Evolutionary conservation across 1,140 invertebrate genomes (phyloP).

Genomic region (silkworm (Bombyx mori)): DNA sequence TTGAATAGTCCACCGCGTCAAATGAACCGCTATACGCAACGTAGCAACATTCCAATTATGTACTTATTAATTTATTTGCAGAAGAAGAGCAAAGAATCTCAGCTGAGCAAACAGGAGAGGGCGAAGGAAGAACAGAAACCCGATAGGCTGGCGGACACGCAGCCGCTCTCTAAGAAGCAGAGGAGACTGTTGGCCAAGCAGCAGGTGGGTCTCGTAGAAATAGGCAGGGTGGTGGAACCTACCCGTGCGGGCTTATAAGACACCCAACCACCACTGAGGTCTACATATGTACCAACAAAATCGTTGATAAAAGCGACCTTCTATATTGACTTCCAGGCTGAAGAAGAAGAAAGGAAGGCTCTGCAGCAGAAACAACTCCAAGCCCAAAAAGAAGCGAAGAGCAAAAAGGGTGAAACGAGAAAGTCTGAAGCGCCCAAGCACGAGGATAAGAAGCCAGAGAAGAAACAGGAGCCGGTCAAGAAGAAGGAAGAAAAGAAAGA

Average conservation of each 20-base stretch:
- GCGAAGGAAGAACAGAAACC: slow-evolving; percentile 19
- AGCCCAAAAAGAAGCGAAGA: slow-evolving; percentile 22
- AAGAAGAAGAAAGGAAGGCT: slow-evolving; percentile 48
- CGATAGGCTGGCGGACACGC: slow-evolving; percentile 14
- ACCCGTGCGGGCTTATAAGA: no score
- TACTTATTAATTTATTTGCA: slow-evolving; percentile 11
- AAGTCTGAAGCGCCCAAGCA: slow-evolving; percentile 27
- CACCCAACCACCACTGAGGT: no score
- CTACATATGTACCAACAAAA: no score
- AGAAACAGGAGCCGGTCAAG: slow-evolving; percentile 17
- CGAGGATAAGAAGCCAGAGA: slow-evolving; percentile 21
- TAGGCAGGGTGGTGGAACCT: no score
- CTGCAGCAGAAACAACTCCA: slow-evolving; percentile 34
- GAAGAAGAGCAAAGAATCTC: slow-evolving; percentile 42
- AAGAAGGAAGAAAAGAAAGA: slow-evolving; percentile 32
- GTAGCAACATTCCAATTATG: not conserved
- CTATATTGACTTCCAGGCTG: slow-evolving; percentile 27
- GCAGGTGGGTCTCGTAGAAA: slow-evolving; percentile 26
- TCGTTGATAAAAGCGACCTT: not conserved
- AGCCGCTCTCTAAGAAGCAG: slow-evolving; percentile 46
- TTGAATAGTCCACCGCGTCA: no score
- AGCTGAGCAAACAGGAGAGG: slow-evolving; percentile 18
- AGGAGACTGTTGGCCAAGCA: slow-evolving; percentile 43
- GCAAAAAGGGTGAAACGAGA: slow-evolving; percentile 33
- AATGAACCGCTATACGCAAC: no score